Base-by-base conservation (phyloP, 2,113 vertebrate genomes). In the Anoplopoma fimbria region DNA sequence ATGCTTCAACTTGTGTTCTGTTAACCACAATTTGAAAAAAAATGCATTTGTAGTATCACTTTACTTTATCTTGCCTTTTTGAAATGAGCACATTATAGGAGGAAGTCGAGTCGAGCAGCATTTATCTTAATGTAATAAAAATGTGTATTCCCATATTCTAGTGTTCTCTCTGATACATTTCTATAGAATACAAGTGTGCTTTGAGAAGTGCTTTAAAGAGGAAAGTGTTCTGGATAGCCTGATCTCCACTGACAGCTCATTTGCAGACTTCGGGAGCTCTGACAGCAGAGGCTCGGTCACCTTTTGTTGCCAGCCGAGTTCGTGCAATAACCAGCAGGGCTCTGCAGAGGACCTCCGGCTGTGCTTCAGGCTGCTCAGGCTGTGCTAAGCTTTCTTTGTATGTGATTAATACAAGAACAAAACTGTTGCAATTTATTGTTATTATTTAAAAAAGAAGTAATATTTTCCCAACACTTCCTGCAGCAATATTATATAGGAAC, bases 301-400 rank as follows among this genome's bases (percentile, higher is more conserved):
- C 71, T 87, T 80, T 87, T 81, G 80, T 85, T 75, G 47, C 23
- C 45, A 83, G 70, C 38, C 0, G 7, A 69, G 75, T 86, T 64
- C 10, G 34, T 84, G 80, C 63, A 77, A 71, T 25, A 81, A 61
- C 47, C 74, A 55, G 67, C 85, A 69, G 85, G 69, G 29, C 81
- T 79, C 70, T 74, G 83, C 69, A 60, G 70, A 84, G n/a, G 69
- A 90, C 68, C 68, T 90, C 71, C 62, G 51, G 77, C 84, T 82
- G 82, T 57, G 84, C 84, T 87, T 25, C 88, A 69, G 80, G 82
- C 78, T 86, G 71, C 76, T 76, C 76, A 33, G 69, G 9, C 76
- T 69, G 49, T 61, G 51, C 69, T 65, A 64, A 63, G 23, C 68
- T 62, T 51, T 57, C 40, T 62, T 58, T 83, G 29, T 40, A 6